Conservation (phyloP, 2,888 invertebrate genomes). For the Caenorhabditis sp. region DNA sequence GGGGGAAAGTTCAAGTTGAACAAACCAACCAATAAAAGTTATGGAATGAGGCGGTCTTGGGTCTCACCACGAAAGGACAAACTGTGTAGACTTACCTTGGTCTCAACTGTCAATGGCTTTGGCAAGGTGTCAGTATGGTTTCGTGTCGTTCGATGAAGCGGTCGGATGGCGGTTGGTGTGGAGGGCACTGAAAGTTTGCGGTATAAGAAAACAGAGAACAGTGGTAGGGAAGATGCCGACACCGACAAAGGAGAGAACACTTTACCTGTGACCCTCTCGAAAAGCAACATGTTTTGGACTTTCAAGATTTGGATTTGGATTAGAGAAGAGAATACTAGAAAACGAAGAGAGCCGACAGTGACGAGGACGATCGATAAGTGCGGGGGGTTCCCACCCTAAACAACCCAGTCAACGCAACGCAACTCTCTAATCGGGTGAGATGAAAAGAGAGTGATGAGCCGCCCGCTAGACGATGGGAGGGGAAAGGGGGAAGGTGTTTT, state of each 20-base stretch:
- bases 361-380: too few relatives aligned
- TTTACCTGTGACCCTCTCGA: constrained; percentile 46
- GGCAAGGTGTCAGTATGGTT: constrained; percentile 14
- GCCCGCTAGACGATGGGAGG: too few relatives aligned
- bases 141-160: constrained; percentile 57
- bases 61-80: neutral
- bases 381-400: too few relatives aligned
- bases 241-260: neutral
- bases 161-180: constrained; percentile 43
- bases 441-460: constrained; percentile 22
- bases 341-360: too few relatives aligned
- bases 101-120: constrained; percentile 50
- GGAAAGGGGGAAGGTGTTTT: constrained; percentile 40
- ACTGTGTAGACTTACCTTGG: constrained; percentile 40
- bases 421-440: constrained; percentile 54
- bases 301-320: too few relatives aligned
- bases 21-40: too few relatives aligned
- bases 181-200: constrained; percentile 47
- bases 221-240: neutral
- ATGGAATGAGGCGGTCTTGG: too few relatives aligned
- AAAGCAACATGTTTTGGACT: constrained; percentile 32
- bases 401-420: constrained; percentile 5
- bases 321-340: too few relatives aligned
- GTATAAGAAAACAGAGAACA: too few relatives aligned
- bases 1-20: too few relatives aligned